Evolutionary conservation across 1,140 invertebrate genomes (phyloP), one percentile per base, ranked within the genome.

Genomic region (Drosophila watanabei): DNA sequence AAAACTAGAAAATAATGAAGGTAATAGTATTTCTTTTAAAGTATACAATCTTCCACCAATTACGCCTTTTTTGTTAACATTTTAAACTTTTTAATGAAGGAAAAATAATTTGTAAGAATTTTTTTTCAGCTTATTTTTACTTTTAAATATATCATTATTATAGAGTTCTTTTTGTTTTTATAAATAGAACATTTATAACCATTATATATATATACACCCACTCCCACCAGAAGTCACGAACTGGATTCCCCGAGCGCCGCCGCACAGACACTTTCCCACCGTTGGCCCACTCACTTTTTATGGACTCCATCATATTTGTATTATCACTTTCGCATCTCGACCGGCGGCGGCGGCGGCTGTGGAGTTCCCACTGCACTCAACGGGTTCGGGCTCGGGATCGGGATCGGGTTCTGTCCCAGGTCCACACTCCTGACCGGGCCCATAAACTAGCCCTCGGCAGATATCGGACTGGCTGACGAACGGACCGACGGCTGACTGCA

Each of bases 261-360:
- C 24, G 51, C 39, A 4, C 66, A 49, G 45, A 51, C 71, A 73
- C 69, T 73, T 73, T 73, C 71, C 71, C 71, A 73, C 71, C 68
- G 64, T 69, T 71, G 68, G 68, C 68, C 69, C 70, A 73, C 70
- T 73, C 70, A 73, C 70, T 73, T 73, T 73, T 73, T 72, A 73
- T 73, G 68, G 56, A 37, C 68, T 70, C 69, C 70, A 73, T 73
- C 70, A 73, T 73, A 73, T 73, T 73, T 73, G 70, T 73, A 73
- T 73, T 72, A 72, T 73, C 56, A 51, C 70, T 71, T 71, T 71
- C 68, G 68, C 68, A 71, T 71, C 68, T 71, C 63, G 49, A 43
- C 68, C 68, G 68, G 28, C 49, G 28, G 49, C 49, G 37, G 18
- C 43, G 52, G 63, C 35, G 66, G 66, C 68, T 54, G 68, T 71